phyloP scores from a whole-genome alignment of 2,888 invertebrate genomes.

The Nipponacmea schrenckii region DNA sequence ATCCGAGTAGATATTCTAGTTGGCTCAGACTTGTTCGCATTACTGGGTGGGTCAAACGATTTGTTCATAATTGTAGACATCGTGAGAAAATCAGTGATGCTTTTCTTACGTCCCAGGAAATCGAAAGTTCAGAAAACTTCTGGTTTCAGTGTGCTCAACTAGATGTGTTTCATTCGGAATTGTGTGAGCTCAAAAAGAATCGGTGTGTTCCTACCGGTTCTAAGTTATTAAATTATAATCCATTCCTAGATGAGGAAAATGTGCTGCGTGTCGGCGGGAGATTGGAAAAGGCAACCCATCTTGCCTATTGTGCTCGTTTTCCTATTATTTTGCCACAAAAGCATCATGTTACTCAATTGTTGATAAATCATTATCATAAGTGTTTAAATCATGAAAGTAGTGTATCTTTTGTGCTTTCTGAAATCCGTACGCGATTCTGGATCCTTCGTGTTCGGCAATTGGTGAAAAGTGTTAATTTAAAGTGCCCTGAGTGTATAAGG shows the following conservation, averaged over 20 bases:
- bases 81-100: background rate
- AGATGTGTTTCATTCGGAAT: background rate
- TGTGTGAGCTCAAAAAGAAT: background rate
- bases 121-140: background rate
- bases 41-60: background rate
- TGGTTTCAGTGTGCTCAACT: background rate
- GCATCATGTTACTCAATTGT: conserved; percentile 21
- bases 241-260: background rate
- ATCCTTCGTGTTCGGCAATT: conserved; percentile 21
- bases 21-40: background rate
- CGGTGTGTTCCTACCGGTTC: background rate
- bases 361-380: background rate
- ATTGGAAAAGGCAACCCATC: conserved; percentile 15
- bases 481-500: background rate
- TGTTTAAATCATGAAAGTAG: conserved; percentile 16
- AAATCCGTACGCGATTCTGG: conserved; percentile 22
- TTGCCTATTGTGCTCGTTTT: conserved; percentile 12
- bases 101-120: background rate
- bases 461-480: conserved; percentile 14
- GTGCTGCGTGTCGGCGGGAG: conserved; percentile 15
- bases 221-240: background rate
- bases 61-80: background rate
- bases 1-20: background rate
- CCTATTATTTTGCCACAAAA: conserved; percentile 26
- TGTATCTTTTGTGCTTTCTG: conserved; percentile 19